Evolutionary conservation across 2,888 invertebrate genomes (phyloP), one percentile per base, ranked within the genome.

Genomic region (Mesoligia furuncula): DNA sequence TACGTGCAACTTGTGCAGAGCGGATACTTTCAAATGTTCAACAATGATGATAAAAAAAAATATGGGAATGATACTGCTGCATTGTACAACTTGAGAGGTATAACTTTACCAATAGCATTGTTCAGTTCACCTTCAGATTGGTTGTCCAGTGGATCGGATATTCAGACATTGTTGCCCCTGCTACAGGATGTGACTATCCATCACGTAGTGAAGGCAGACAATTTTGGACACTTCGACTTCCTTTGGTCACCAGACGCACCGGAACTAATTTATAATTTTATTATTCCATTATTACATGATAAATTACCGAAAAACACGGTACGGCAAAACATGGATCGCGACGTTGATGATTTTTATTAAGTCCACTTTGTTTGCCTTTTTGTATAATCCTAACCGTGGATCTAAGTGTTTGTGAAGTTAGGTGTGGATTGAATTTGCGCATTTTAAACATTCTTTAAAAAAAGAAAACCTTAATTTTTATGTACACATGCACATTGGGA

Each of bases 181-280:
- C 75, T 94, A 9, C 87, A 88, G 4, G 87, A 90, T n/a, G 78
- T 89, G 13, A 75, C 85, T 15, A 62, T 81, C 13, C 90, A 93
- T 67, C 90, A 91, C 57, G 77, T 90, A 7, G 85, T 94, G 11
- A 87, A 80, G 54, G 80, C 74, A 9, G 27, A 79, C 0, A 79
- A 88, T 27, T 94, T 94, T 65, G 89, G 89, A 36, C 94, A 94
- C 64, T 90, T 90, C 7, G 93, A 93, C 82, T 94, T 94, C 78
- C 48, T 93, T 45, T 93, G 91, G 90, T 90, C 88, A 27, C 84
- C 88, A n/a, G 83, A 90, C 4, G 92, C 92, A 2, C 79, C 88
- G 5, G 36, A 85, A 5, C 76, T 91, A 15, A 81, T 93, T 13
- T 92, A 87, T 84, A 62, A 83, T 72, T 73, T 83, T 17, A 68